Conservation (phyloP, 2,888 invertebrate species). For the Bembecia ichneumoniformis region DNA sequence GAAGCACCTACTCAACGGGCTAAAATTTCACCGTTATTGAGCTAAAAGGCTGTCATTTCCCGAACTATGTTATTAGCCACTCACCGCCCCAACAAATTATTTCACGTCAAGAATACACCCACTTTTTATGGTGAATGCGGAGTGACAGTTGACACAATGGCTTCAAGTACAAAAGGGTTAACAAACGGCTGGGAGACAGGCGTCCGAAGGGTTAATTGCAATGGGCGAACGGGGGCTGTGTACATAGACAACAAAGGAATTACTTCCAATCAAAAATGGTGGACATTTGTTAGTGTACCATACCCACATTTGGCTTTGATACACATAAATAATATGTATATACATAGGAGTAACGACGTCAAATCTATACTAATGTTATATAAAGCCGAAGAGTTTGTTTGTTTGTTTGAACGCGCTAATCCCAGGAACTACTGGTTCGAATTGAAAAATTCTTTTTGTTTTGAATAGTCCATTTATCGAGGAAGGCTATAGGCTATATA, state of each 20-base stretch:
- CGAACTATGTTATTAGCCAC: slow-evolving; percentile 51
- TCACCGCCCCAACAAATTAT: slow-evolving; percentile 31
- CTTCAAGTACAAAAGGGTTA: not conserved
- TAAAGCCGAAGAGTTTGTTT: too few species aligned
- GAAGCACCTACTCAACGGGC: not conserved
- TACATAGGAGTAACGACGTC: too few species aligned
- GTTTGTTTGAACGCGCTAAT: too few species aligned
- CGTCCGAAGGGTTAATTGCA: not conserved
- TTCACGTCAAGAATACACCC: slow-evolving; percentile 5
- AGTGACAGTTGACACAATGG: slow-evolving; percentile 8
- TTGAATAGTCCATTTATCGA: too few species aligned
- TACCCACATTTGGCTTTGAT: too few species aligned
- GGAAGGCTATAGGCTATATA: too few species aligned
- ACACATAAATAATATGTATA: too few species aligned
- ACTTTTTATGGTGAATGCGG: slow-evolving; percentile 2
- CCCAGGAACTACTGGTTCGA: too few species aligned
- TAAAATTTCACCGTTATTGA: not conserved
- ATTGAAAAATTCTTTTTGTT: too few species aligned
- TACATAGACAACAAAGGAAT: not conserved
- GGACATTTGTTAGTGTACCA: not conserved
- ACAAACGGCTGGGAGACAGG: not conserved
- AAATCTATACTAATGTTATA: too few species aligned
- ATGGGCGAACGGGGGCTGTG: not conserved
- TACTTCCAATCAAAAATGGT: not conserved
- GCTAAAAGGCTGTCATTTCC: slow-evolving; percentile 44